Conservation (phyloP, 2,113 vertebrate genomes). For the Osmerus eperlanus region DNA sequence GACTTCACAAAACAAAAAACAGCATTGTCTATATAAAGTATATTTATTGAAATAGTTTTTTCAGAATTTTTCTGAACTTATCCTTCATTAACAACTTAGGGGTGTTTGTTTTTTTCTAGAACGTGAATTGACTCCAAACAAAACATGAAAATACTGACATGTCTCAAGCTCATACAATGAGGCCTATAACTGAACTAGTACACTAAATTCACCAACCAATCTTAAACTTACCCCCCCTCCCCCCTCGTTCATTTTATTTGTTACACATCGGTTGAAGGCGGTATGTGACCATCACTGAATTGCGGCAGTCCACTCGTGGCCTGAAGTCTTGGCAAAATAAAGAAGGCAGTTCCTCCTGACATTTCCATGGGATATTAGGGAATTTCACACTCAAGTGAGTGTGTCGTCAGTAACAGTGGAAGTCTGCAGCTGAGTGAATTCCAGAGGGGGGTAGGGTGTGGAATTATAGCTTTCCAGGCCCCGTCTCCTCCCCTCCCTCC, state of each 20-base stretch:
- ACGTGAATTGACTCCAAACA: no score
- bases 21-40: neutral
- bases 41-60: conserved; percentile 53
- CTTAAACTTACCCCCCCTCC: no score
- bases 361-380: conserved; percentile 22
- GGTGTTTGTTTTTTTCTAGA: neutral
- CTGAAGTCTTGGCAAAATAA: neutral
- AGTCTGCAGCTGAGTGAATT: conserved; percentile 54
- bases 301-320: neutral
- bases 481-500: conserved; percentile 22
- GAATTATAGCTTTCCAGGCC: conserved; percentile 35
- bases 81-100: neutral
- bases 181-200: no score
- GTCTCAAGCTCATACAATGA: no score
- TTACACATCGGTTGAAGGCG: neutral
- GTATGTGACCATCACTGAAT: neutral
- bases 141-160: no score
- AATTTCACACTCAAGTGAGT: conserved; percentile 56
- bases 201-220: no score
- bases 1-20: no score
- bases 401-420: conserved; percentile 45
- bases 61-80: neutral
- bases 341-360: conserved; percentile 22
- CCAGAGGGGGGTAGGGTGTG: conserved; percentile 31
- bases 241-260: neutral